Evolutionary conservation across 2,797 vertebrate genomes (phyloP).

Genomic region (Silurus lanzhouensis): DNA sequence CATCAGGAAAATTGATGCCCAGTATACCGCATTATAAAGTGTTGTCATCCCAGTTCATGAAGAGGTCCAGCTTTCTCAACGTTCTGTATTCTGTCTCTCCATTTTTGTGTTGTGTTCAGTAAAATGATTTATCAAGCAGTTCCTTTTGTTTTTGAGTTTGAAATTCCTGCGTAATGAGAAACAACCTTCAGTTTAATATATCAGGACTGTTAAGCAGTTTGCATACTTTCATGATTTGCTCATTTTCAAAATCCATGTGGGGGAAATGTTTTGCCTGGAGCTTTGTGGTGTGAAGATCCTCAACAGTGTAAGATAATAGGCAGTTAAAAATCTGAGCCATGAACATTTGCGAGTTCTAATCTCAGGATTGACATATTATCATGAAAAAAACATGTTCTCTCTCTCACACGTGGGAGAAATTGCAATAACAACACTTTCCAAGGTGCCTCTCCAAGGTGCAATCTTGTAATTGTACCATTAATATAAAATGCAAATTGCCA

Average conservation of each 20-base stretch:
- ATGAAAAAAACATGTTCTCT: background rate
- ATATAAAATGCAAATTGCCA: background rate
- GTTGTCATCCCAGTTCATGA: slow-evolving; percentile 9
- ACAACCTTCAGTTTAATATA: slow-evolving; percentile 35
- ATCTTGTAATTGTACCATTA: background rate
- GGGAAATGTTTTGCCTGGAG: slow-evolving; percentile 20
- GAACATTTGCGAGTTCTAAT: slow-evolving; percentile 4
- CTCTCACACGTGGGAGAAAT: background rate
- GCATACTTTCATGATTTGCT: slow-evolving; percentile 42
- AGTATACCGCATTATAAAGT: slow-evolving; percentile 14
- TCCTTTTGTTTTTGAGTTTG: slow-evolving; percentile 35
- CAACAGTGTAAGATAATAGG: slow-evolving; percentile 4
- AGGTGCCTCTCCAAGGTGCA: background rate
- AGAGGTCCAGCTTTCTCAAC: background rate
- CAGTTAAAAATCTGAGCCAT: slow-evolving; percentile 6
- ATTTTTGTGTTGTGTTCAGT: slow-evolving; percentile 7
- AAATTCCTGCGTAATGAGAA: slow-evolving; percentile 27
- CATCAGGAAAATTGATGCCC: slow-evolving; percentile 20
- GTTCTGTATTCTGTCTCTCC: background rate
- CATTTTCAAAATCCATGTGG: slow-evolving; percentile 34
- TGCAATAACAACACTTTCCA: background rate
- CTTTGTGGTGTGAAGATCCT: slow-evolving; percentile 28
- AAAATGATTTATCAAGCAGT: slow-evolving; percentile 25
- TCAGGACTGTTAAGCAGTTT: slow-evolving; percentile 21
- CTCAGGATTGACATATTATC: background rate